Evolutionary conservation across 2,888 invertebrate genomes (phyloP), one percentile per base, ranked within the genome.

Genomic region (Rhogogaster chlorosoma): DNA sequence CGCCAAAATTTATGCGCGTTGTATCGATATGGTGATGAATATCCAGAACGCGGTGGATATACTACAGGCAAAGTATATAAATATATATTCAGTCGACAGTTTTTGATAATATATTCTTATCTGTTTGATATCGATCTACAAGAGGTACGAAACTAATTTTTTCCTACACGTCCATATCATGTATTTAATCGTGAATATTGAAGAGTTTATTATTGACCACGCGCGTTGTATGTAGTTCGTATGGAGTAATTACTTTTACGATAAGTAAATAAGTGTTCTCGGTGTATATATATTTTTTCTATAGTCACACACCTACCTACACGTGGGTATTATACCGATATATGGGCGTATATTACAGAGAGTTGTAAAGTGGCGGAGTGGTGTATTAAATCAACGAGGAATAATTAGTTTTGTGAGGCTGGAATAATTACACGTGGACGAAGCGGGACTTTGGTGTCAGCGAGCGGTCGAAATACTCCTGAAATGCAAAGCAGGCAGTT

Each of bases 381-480:
- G 36, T 80, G 78, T 38, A 80, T 80, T 80, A 80, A 57, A 80
- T 80, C 57, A 80, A 80, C 78, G 78, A 80, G 78, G 57, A 80
- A 61, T 80, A 80, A 80, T 80, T 80, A 80, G 80, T 80, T 80
- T 61, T 38, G 61, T 80, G 80, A 80, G 80, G 36, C 80, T 80
- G 80, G 80, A 80, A 80, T 80, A 80, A 80, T 80, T 80, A 80
- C 61, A 61, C 80, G 61, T 80, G 80, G 61, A n/a, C 57, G 80
- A 61, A 80, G 38, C 36, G 80, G 80, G 57, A 80, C 80, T 80
- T 61, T 80, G 80, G 80, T 80, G 80, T 80, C 80, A 80, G 61
- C 38, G 36, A 80, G 61, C 80, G 80, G 80, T 61, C 80, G 80
- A 80, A 80, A 80, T 80, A 80, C 80, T 80, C 57, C 80, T 61